Evolutionary conservation across 1,140 invertebrate species (phyloP).

Genomic region (Calephelis nemesis): DNA sequence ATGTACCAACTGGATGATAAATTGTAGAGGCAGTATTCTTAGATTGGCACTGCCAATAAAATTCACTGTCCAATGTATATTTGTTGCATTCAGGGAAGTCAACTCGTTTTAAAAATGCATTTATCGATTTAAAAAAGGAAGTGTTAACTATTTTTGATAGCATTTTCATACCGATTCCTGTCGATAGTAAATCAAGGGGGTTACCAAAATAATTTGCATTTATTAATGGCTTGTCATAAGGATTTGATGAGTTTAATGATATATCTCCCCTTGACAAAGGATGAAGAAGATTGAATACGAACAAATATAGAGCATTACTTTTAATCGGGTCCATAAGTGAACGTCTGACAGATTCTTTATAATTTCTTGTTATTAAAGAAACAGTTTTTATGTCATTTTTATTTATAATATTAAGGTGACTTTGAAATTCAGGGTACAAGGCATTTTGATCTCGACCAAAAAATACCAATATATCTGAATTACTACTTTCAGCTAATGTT

Average conservation of each 20-base stretch:
- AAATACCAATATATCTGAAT: conserved; percentile 37
- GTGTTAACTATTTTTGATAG: conserved; percentile 59
- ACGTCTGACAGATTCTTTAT: conserved; percentile 52
- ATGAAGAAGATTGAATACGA: conserved; percentile 57
- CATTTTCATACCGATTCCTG: conserved; percentile 81
- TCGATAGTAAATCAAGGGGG: conserved; percentile 86
- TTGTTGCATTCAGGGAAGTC: conserved; percentile 60
- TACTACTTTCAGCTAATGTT: conserved; percentile 30
- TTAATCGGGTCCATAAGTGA: conserved; percentile 54
- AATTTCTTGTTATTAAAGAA: conserved; percentile 27
- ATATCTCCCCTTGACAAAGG: conserved; percentile 69
- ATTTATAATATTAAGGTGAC: conserved; percentile 25
- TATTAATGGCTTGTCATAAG: conserved; percentile 83
- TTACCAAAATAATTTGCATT: conserved; percentile 59
- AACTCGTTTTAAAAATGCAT: conserved; percentile 55
- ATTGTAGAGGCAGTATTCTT: conserved; percentile 80
- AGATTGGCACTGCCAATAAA: conserved; percentile 83
- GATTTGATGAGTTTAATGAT: conserved; percentile 52
- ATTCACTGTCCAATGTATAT: conserved; percentile 70
- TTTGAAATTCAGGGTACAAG: conserved; percentile 47
- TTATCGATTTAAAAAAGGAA: conserved; percentile 55
- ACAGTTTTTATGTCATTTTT: conserved; percentile 21
- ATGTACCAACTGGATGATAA: conserved; percentile 84
- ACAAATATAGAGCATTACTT: conserved; percentile 52
- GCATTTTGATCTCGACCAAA: conserved; percentile 32